Conservation (phyloP, 1,140 invertebrate genomes). For the Pinna nobilis region DNA sequence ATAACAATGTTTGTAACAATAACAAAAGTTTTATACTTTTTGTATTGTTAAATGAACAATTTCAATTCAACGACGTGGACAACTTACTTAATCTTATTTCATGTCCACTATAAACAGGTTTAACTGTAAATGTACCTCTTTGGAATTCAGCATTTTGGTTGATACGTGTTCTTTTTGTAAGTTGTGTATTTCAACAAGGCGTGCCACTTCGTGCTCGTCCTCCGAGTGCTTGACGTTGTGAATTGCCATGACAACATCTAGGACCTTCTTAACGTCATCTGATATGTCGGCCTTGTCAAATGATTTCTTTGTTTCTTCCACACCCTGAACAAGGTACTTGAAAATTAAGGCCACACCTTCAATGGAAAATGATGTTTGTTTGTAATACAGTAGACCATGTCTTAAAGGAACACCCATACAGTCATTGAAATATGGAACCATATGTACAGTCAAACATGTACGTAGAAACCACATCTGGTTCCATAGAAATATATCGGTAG, state of each 20-base stretch:
- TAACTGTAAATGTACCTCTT: slow-evolving; percentile 37
- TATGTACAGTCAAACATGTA: no score
- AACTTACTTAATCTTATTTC: neutral
- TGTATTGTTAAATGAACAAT: neutral
- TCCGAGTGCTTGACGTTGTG: slow-evolving; percentile 79
- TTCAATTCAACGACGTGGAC: neutral
- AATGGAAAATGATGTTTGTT: slow-evolving; percentile 59
- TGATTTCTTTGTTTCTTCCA: slow-evolving; percentile 75
- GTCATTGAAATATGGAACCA: no score
- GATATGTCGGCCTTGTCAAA: slow-evolving; percentile 62
- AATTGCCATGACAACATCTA: slow-evolving; percentile 78
- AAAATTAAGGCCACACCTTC: slow-evolving; percentile 77
- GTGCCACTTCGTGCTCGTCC: slow-evolving; percentile 77
- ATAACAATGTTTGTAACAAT: no score
- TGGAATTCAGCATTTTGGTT: slow-evolving; percentile 76
- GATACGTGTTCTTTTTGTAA: slow-evolving; percentile 82
- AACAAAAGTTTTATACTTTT: neutral
- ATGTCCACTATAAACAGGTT: neutral
- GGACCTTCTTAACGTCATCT: slow-evolving; percentile 74
- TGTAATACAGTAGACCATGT: neutral
- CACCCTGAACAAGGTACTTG: slow-evolving; percentile 63
- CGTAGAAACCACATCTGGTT: no score
- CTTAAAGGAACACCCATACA: no score
- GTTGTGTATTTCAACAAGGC: slow-evolving; percentile 75
- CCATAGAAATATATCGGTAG: no score